phyloP scores from a whole-genome alignment of 2,888 invertebrate genomes.

The Nomada goodeniana region DNA sequence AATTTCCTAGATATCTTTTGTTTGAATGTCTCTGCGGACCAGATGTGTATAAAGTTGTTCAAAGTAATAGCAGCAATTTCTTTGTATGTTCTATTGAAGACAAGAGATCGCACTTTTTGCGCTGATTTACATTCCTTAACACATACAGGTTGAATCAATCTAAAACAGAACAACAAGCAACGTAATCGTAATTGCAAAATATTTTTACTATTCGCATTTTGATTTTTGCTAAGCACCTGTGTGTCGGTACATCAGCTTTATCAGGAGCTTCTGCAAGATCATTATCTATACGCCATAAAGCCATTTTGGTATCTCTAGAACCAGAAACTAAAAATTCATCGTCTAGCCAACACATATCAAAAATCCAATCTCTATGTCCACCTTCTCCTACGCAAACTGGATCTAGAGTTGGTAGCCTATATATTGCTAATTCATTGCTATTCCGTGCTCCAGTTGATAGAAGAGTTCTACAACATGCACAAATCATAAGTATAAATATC shows the following conservation, averaged over 20 bases:
- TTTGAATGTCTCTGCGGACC: conserved; percentile 94
- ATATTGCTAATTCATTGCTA: conserved; percentile 96
- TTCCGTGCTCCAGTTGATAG: conserved; percentile 96
- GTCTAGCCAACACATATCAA: conserved; percentile 98
- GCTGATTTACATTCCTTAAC: conserved; percentile 92
- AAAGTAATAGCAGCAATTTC: conserved; percentile 96
- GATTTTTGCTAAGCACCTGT: conserved; percentile 75
- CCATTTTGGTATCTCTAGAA: conserved; percentile 95
- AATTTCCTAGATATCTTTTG: conserved; percentile 94
- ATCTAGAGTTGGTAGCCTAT: conserved; percentile 96
- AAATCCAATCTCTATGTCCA: conserved; percentile 96
- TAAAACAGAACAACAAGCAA: conserved; percentile 48
- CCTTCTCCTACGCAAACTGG: conserved; percentile 96
- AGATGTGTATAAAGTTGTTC: conserved; percentile 97
- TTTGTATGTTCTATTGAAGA: conserved; percentile 93
- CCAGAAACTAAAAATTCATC: conserved; percentile 98
- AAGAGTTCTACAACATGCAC: conserved; percentile 86
- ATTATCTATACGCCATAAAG: conserved; percentile 93
- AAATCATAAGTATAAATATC: not conserved
- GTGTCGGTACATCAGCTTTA: conserved; percentile 84
- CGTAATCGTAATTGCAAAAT: conserved; percentile 6
- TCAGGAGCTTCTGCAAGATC: conserved; percentile 84
- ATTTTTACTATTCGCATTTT: not conserved
- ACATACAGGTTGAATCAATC: conserved; percentile 87
- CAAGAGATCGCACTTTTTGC: conserved; percentile 92